phyloP scores from a whole-genome alignment of 1,140 invertebrate species.

The Plectrocnemia conspersa region DNA sequence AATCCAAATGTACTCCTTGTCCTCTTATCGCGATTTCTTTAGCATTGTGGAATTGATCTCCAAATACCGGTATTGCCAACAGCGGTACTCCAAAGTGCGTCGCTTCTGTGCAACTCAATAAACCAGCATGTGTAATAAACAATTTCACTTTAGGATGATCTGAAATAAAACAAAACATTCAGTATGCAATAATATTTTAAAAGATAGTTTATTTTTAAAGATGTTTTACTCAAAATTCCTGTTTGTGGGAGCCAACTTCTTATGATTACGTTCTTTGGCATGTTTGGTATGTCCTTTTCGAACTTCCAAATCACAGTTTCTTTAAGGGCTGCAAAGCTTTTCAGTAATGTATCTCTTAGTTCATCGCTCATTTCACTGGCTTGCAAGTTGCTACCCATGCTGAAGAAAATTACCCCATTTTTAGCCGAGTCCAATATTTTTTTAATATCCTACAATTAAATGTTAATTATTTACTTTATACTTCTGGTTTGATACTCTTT shows the following conservation, averaged over 20 bases:
- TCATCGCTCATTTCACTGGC: slow-evolving; percentile 47
- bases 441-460: slow-evolving; percentile 44
- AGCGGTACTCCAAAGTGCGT: slow-evolving; percentile 39
- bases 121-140: slow-evolving; percentile 56
- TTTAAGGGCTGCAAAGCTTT: slow-evolving; percentile 52
- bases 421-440: slow-evolving; percentile 53
- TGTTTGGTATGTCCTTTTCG: slow-evolving; percentile 51
- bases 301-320: slow-evolving; percentile 66
- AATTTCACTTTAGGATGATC: slow-evolving; percentile 43
- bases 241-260: slow-evolving; percentile 66
- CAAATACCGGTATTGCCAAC: slow-evolving; percentile 40
- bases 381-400: slow-evolving; percentile 58
- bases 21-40: slow-evolving; percentile 39
- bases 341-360: slow-evolving; percentile 48
- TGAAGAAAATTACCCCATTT: slow-evolving; percentile 60
- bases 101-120: slow-evolving; percentile 47
- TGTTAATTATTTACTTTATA: not conserved
- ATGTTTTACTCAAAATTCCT: slow-evolving; percentile 52
- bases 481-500: too few relatives aligned
- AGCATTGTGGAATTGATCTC: slow-evolving; percentile 48
- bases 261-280: slow-evolving; percentile 59
- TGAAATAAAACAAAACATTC: slow-evolving; percentile 28
- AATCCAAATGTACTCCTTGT: slow-evolving; percentile 36
- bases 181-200: not conserved
- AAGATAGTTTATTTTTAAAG: not conserved